These are phyloP conservation scores for Speoplatyrhinus poulsoni DNA, from an alignment of 2,113 vertebrate species.

Conservation along the genomic window DNA sequence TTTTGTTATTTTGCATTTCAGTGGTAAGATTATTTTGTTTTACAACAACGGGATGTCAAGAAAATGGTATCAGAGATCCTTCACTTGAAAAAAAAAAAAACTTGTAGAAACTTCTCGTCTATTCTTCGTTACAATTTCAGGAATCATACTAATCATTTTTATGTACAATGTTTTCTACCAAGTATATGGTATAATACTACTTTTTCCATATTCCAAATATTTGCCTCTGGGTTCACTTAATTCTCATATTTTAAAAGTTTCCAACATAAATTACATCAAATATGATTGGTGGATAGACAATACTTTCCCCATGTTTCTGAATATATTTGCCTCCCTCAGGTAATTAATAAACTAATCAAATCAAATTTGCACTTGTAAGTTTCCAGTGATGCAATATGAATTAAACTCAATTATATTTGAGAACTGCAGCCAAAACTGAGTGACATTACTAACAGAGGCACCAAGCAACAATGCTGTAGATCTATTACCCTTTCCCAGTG, in stretches of 20 bases:
- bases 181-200: too few relatives aligned
- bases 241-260: conserved; percentile 18
- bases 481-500: conserved; percentile 38
- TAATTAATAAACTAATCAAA: conserved; percentile 45
- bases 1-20: too few relatives aligned
- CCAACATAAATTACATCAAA: conserved; percentile 27
- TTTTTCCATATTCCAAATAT: too few relatives aligned
- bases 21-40: too few relatives aligned
- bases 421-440: conserved; percentile 1
- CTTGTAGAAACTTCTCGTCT: too few relatives aligned
- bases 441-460: conserved; percentile 23
- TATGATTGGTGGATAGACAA: conserved; percentile 25
- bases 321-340: conserved; percentile 31
- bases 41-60: too few relatives aligned
- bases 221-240: neutral
- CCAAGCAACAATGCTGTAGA: conserved; percentile 37
- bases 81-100: too few relatives aligned
- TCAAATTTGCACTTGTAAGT: conserved; percentile 17
- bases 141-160: too few relatives aligned
- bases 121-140: too few relatives aligned
- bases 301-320: neutral
- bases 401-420: conserved; percentile 48
- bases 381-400: conserved; percentile 42
- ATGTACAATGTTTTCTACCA: too few relatives aligned
- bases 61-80: too few relatives aligned